Evolutionary conservation across 2,888 invertebrate genomes (phyloP).

Genomic region (Aspidiotus destructor): DNA sequence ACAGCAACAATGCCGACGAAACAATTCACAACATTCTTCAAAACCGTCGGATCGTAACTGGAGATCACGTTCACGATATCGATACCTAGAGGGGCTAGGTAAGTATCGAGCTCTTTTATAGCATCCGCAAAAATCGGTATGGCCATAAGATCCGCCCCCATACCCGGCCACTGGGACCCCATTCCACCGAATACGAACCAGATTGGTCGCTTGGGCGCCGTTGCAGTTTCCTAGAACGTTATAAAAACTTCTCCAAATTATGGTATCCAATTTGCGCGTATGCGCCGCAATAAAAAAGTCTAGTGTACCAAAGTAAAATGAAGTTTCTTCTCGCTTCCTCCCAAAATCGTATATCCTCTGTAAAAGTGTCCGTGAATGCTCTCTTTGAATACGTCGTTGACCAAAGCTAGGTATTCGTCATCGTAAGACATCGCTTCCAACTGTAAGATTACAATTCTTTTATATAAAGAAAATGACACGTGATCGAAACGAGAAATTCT

Average conservation of each 20-base stretch:
- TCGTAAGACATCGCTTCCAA: conserved; percentile 37
- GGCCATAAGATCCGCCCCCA: conserved; percentile 57
- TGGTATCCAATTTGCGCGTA: no score
- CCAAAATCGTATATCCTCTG: conserved; percentile 46
- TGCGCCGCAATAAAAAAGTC: not conserved
- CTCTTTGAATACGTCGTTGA: conserved; percentile 40
- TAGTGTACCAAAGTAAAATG: conserved; percentile 31
- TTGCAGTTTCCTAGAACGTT: conserved; percentile 28
- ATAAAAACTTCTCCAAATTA: no score
- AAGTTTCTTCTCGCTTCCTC: conserved; percentile 22
- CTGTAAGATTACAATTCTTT: conserved; percentile 9
- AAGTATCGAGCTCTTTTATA: conserved; percentile 50
- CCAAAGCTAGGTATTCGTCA: conserved; percentile 37
- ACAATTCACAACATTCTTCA: conserved; percentile 57
- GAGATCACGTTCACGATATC: conserved; percentile 55
- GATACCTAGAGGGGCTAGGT: conserved; percentile 51
- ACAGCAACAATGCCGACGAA: conserved; percentile 67
- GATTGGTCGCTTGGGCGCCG: conserved; percentile 42
- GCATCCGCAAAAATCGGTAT: conserved; percentile 57
- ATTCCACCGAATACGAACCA: conserved; percentile 68
- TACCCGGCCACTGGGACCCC: conserved; percentile 64
- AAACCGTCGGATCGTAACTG: conserved; percentile 51
- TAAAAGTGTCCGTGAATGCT: conserved; percentile 44
- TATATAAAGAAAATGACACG: not conserved
- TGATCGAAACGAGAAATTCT: not conserved